Conservation (phyloP, 2,888 invertebrate genomes). For the Melanchra persicariae region DNA sequence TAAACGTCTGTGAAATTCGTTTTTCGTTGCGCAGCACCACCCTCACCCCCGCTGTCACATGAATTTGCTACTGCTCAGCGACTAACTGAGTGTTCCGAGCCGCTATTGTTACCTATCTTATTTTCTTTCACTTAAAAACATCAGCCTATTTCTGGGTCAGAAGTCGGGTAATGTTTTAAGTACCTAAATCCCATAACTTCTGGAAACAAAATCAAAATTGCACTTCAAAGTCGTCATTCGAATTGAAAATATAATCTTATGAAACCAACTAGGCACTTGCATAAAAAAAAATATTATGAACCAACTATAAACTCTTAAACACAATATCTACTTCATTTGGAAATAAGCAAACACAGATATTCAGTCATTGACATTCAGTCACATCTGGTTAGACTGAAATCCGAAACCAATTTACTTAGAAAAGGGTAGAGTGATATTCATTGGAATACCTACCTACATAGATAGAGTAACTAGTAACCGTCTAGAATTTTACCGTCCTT, state of each 20-base stretch:
- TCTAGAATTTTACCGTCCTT: slow-evolving; percentile 29
- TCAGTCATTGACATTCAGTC: slow-evolving; percentile 22
- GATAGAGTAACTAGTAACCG: slow-evolving; percentile 1
- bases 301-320: not conserved
- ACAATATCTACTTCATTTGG: slow-evolving; percentile 1
- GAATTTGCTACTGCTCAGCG: too few relatives aligned
- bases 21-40: not conserved
- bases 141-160: too few relatives aligned
- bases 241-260: too few relatives aligned
- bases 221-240: too few relatives aligned
- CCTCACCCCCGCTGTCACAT: too few relatives aligned
- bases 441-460: slow-evolving; percentile 15
- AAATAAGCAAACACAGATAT: slow-evolving; percentile 6
- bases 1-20: not conserved
- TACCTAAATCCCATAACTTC: too few relatives aligned
- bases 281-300: not conserved
- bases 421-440: slow-evolving; percentile 22
- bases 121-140: too few relatives aligned
- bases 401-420: slow-evolving; percentile 38
- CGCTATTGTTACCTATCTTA: too few relatives aligned
- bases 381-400: slow-evolving; percentile 35
- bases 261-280: not conserved
- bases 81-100: too few relatives aligned
- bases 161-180: too few relatives aligned
- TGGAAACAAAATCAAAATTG: too few relatives aligned